Evolutionary conservation across 2,113 vertebrate species (phyloP).

Genomic region (Perca flavescens): DNA sequence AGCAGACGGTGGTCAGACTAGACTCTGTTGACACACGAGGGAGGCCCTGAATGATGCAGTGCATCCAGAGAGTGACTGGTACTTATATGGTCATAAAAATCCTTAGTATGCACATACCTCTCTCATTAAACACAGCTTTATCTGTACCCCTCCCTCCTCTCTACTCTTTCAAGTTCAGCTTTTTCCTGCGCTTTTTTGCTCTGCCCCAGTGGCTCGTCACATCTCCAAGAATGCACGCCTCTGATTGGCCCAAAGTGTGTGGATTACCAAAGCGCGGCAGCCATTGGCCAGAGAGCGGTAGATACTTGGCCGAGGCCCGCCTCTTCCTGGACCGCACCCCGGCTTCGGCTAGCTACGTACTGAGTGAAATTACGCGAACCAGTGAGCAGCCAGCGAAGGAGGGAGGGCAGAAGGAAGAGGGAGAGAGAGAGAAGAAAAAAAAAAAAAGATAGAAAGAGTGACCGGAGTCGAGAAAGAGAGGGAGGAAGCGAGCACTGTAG

Average conservation of each 20-base stretch:
- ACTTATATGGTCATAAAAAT: conserved; percentile 88
- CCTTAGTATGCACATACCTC: conserved; percentile 84
- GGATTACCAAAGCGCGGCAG: background rate
- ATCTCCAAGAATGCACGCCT: background rate
- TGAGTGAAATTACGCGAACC: conserved; percentile 66
- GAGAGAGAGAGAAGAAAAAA: background rate
- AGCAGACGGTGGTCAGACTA: conserved; percentile 28
- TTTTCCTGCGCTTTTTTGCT: conserved; percentile 1
- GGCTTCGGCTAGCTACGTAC: conserved; percentile 61
- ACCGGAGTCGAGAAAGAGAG: conserved; percentile 60
- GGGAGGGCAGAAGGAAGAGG: conserved; percentile 61
- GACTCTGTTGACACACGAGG: conserved; percentile 62
- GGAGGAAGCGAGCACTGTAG: conserved; percentile 64
- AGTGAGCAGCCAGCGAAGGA: conserved; percentile 70
- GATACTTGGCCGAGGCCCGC: conserved; percentile 36
- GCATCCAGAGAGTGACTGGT: conserved; percentile 73
- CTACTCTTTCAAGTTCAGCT: conserved; percentile 73
- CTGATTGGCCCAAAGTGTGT: conserved; percentile 68
- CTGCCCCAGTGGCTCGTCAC: conserved; percentile 32
- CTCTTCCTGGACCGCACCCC: conserved; percentile 81
- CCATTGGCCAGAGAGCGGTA: conserved; percentile 38
- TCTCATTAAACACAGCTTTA: conserved; percentile 82
- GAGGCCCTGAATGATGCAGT: conserved; percentile 71
- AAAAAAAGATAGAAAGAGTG: conserved; percentile 53
- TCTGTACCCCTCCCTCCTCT: conserved; percentile 62